A percentile compares a stretch with the other conserved stretches of the same genome.
These are phyloP conservation scores for Agonopterix subpropinquella DNA, from an alignment of 2,888 invertebrate genomes.

Conservation along the genomic window DNA sequence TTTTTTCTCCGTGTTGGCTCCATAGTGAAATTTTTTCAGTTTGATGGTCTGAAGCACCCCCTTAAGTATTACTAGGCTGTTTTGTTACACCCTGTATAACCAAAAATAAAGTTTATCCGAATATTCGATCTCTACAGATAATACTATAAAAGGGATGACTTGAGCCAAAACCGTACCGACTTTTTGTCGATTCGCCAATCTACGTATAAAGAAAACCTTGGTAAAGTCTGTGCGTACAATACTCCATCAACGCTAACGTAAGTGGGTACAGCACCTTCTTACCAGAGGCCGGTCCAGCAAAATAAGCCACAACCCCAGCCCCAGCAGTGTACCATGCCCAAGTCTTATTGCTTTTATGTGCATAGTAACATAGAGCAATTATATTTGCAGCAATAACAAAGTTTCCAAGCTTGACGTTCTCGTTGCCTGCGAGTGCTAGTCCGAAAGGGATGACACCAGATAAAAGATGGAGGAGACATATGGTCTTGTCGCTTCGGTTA, in stretches of 20 bases:
- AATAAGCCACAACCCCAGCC: conserved; percentile 44
- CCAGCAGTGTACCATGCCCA: conserved; percentile 58
- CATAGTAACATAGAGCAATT: conserved; percentile 40
- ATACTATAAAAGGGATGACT: too few species aligned
- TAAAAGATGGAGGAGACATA: conserved; percentile 39
- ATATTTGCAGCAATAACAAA: conserved; percentile 46
- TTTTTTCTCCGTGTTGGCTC: too few species aligned
- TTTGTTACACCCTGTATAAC: too few species aligned
- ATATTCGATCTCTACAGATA: too few species aligned
- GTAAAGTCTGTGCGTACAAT: conserved; percentile 46
- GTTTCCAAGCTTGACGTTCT: conserved; percentile 40
- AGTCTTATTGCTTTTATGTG: conserved; percentile 29
- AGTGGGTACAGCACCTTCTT: conserved; percentile 45
- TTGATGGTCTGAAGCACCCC: too few species aligned
- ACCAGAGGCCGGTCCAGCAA: conserved; percentile 25
- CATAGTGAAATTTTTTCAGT: too few species aligned
- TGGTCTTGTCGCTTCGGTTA: conserved; percentile 25
- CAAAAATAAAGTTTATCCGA: too few species aligned
- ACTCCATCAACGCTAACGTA: conserved; percentile 45
- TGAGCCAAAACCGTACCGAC: too few species aligned
- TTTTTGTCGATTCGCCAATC: too few species aligned
- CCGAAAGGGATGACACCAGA: conserved; percentile 55
- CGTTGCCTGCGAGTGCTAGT: conserved; percentile 38
- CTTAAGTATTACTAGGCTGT: too few species aligned
- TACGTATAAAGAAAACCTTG: conserved; percentile 8